Percentiles rank a stretch among this genome's conserved stretches.
These are phyloP conservation scores for Stenotaenia linearis DNA, from an alignment of 2,888 invertebrate species.

Conservation along the genomic window DNA sequence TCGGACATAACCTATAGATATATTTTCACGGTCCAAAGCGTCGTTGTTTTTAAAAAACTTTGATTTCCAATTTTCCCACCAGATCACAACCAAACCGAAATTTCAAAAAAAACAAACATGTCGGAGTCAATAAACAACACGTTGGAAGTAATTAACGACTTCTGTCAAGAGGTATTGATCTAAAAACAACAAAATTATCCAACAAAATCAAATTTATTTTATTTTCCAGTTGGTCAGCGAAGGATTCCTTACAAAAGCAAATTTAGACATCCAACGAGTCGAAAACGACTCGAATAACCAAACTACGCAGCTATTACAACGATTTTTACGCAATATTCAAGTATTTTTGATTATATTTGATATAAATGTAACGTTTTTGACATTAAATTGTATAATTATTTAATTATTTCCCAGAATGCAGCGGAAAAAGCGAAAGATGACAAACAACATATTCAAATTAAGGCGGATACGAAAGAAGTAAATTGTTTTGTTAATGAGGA, in stretches of 20 bases:
- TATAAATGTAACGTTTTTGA: too few relatives aligned
- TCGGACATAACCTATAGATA: too few relatives aligned
- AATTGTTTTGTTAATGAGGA: too few relatives aligned
- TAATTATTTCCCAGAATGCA: not conserved
- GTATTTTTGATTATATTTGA: too few relatives aligned
- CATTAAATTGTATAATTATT: too few relatives aligned
- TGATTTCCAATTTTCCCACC: not conserved
- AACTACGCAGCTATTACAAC: not conserved
- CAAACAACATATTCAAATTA: not conserved
- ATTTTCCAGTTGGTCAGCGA: not conserved
- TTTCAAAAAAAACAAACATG: not conserved
- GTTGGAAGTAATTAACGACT: not conserved
- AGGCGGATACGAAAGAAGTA: constrained; percentile 26
- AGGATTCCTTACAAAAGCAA: not conserved
- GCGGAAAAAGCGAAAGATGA: not conserved
- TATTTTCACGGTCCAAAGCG: too few relatives aligned
- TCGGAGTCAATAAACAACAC: not conserved
- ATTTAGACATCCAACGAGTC: not conserved
- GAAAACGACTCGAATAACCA: not conserved
- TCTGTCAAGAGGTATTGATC: not conserved
- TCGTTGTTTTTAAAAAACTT: too few relatives aligned
- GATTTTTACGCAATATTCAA: not conserved
- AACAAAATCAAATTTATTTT: not conserved
- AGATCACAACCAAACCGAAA: not conserved
- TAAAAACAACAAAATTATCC: not conserved